A percentile compares a stretch with the other conserved stretches of the same genome.
phyloP scores from a whole-genome alignment of 2,888 invertebrate species.

The Pristionchus mayeri region DNA sequence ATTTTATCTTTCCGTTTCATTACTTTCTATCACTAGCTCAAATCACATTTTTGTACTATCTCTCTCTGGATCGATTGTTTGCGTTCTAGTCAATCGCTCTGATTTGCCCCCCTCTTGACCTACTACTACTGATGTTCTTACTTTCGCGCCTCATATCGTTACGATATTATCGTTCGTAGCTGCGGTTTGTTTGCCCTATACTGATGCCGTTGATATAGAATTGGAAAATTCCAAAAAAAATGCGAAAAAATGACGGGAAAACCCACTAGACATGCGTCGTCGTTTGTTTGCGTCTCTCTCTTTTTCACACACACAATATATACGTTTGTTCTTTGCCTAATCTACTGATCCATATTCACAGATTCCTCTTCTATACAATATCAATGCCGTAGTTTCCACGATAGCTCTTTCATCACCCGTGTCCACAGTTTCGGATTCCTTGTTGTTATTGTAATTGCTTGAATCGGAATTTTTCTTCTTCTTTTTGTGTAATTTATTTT shows the following conservation, averaged over 20 bases:
- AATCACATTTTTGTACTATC: not conserved
- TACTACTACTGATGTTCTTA: not conserved
- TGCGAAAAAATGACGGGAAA: conserved; percentile 22
- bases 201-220: not conserved
- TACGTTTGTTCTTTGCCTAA: too few species aligned
- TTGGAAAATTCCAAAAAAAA: conserved; percentile 6
- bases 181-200: not conserved
- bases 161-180: not conserved
- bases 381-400: not conserved
- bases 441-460: not conserved
- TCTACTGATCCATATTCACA: conserved; percentile 29
- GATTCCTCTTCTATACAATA: not conserved
- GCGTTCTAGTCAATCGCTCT: not conserved
- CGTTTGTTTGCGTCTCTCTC: not conserved
- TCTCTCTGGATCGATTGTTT: not conserved
- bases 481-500: too few species aligned
- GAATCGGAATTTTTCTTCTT: too few species aligned
- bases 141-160: not conserved
- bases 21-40: too few species aligned
- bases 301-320: not conserved
- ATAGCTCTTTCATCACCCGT: not conserved
- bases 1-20: too few species aligned
- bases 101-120: conserved; percentile 18
- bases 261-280: conserved; percentile 20
- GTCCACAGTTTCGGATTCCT: not conserved